Conservation (phyloP, 1,140 invertebrate species). For the Drosophila nigromelanica region DNA sequence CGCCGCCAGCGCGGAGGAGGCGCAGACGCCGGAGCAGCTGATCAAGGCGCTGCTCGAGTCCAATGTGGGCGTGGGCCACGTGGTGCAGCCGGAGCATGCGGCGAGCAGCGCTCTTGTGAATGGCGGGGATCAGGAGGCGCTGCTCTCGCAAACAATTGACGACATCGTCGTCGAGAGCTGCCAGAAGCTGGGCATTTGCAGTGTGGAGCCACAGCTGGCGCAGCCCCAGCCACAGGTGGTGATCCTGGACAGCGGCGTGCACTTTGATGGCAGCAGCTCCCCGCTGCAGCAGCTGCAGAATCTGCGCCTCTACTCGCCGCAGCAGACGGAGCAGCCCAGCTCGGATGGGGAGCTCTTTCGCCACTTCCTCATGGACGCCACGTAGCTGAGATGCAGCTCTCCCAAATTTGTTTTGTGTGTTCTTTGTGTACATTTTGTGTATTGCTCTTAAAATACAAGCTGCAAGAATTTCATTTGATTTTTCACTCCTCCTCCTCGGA, state of each 20-base stretch:
- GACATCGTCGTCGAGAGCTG: slow-evolving; percentile 84
- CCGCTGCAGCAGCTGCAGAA: slow-evolving; percentile 69
- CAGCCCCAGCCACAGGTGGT: slow-evolving; percentile 47
- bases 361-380: slow-evolving; percentile 68
- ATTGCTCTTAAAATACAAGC: slow-evolving; percentile 26
- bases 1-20: slow-evolving; percentile 62
- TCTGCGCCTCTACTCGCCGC: slow-evolving; percentile 58
- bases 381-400: slow-evolving; percentile 26
- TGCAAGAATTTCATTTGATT: slow-evolving; percentile 17
- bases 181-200: slow-evolving; percentile 80
- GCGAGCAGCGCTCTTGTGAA: slow-evolving; percentile 41
- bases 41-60: slow-evolving; percentile 73
- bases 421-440: slow-evolving; percentile 24
- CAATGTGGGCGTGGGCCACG: slow-evolving; percentile 24
- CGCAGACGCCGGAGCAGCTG: slow-evolving; percentile 67
- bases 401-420: neutral
- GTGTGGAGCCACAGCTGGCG: slow-evolving; percentile 29
- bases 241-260: slow-evolving; percentile 38
- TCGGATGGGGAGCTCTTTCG: slow-evolving; percentile 66
- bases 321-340: slow-evolving; percentile 46
- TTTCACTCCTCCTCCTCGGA: slow-evolving; percentile 67
- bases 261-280: slow-evolving; percentile 58
- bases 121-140: slow-evolving; percentile 59
- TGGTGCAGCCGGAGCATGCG: slow-evolving; percentile 36
- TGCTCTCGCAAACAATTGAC: slow-evolving; percentile 78